These are phyloP conservation scores for Vicugna pacos DNA, from an alignment of 2,113 vertebrate genomes.

Conservation along the genomic window DNA sequence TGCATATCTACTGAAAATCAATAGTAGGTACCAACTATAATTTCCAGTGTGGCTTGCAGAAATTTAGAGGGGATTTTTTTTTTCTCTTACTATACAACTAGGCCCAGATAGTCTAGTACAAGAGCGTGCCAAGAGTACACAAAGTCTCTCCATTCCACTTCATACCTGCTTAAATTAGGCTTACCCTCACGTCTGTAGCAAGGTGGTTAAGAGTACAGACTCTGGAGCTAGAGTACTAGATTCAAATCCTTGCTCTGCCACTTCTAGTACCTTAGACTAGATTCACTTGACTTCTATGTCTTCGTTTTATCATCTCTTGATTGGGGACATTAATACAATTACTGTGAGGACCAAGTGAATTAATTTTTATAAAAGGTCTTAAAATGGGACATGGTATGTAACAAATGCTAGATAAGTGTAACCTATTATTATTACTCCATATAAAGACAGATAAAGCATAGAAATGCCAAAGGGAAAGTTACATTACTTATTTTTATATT, in stretches of 20 bases:
- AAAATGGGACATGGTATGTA: not conserved
- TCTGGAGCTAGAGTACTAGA: not conserved
- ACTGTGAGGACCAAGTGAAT: not conserved
- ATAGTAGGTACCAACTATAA: not conserved
- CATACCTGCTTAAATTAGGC: not conserved
- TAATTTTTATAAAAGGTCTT: not conserved
- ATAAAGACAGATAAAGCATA: not conserved
- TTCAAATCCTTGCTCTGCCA: not conserved
- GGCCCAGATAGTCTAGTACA: not conserved
- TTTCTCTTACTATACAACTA: not conserved
- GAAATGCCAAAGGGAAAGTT: slow-evolving; percentile 1
- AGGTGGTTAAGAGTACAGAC: not conserved
- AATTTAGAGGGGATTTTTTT: not conserved
- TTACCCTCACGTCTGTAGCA: not conserved
- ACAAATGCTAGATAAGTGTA: not conserved
- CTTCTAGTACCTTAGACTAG: not conserved
- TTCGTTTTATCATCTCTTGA: not conserved
- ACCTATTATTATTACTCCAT: not conserved
- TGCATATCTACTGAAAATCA: not conserved
- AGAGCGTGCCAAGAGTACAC: not conserved
- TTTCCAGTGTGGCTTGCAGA: not conserved
- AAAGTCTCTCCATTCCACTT: not conserved
- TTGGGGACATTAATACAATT: not conserved
- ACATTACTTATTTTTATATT: not conserved
- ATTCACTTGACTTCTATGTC: not conserved